Evolutionary conservation across 2,113 vertebrate genomes (phyloP).

Genomic region (Ancistrus triradiatus): DNA sequence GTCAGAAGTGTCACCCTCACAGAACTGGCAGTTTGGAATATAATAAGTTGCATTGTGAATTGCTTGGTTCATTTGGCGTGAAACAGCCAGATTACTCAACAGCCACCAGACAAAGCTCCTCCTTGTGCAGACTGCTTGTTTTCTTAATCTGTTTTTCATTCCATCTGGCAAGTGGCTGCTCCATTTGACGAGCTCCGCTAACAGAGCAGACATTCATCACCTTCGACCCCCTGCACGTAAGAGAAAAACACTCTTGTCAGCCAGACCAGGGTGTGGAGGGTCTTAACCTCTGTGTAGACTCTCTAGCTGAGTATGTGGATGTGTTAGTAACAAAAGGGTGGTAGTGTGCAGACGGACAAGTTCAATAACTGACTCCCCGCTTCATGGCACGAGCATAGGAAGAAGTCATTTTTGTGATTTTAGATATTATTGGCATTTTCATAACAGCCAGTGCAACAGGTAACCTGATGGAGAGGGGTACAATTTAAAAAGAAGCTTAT

Average conservation of each 20-base stretch:
- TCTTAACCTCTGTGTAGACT: neutral
- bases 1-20: slow-evolving; percentile 40
- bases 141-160: slow-evolving; percentile 73
- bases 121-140: slow-evolving; percentile 62
- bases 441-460: too few relatives aligned
- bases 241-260: slow-evolving; percentile 2
- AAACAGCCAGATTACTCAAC: too few relatives aligned
- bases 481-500: too few relatives aligned
- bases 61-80: slow-evolving; percentile 74
- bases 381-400: too few relatives aligned
- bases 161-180: slow-evolving; percentile 61
- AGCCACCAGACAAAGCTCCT: too few relatives aligned
- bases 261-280: neutral
- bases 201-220: slow-evolving; percentile 68
- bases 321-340: neutral
- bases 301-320: neutral
- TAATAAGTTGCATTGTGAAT: slow-evolving; percentile 70
- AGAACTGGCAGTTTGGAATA: slow-evolving; percentile 59
- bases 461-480: too few relatives aligned
- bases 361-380: too few relatives aligned
- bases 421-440: too few relatives aligned
- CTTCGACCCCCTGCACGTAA: slow-evolving; percentile 59
- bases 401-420: too few relatives aligned
- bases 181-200: slow-evolving; percentile 61
- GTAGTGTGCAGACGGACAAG: neutral